These are phyloP conservation scores for Scopus umbretta DNA, from an alignment of 2,113 vertebrate species.

Conservation along the genomic window DNA sequence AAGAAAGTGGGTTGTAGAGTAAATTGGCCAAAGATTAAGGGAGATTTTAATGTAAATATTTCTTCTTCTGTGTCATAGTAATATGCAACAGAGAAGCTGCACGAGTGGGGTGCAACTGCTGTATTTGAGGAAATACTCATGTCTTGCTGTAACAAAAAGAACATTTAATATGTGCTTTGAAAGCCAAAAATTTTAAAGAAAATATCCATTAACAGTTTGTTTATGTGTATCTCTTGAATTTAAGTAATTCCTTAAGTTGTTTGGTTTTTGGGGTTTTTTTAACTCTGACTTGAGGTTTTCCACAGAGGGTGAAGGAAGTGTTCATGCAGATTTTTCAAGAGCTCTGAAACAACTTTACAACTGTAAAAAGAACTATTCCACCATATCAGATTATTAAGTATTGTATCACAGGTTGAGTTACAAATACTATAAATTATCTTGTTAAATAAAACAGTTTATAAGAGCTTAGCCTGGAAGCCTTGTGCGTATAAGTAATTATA, in stretches of 20 bases:
- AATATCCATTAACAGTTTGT: background rate
- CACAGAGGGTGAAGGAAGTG: background rate
- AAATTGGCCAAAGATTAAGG: background rate
- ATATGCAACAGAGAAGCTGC: background rate
- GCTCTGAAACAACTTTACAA: background rate
- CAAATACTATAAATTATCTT: background rate
- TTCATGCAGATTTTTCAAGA: background rate
- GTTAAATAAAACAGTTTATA: background rate
- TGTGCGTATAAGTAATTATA: background rate
- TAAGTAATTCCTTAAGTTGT: background rate
- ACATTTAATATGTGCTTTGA: background rate
- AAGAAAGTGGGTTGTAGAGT: background rate
- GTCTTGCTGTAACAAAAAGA: background rate
- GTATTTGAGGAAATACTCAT: background rate
- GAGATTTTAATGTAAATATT: background rate
- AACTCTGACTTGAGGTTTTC: background rate
- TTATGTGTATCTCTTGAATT: background rate
- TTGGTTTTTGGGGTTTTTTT: background rate
- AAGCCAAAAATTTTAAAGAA: background rate
- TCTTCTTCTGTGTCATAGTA: background rate
- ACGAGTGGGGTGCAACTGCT: background rate
- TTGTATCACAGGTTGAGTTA: background rate
- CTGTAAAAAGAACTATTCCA: background rate
- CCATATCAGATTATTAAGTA: background rate
- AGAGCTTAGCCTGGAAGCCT: background rate